Base-by-base conservation (phyloP, 2,888 invertebrate genomes). In the Cyclophora albipunctata region DNA sequence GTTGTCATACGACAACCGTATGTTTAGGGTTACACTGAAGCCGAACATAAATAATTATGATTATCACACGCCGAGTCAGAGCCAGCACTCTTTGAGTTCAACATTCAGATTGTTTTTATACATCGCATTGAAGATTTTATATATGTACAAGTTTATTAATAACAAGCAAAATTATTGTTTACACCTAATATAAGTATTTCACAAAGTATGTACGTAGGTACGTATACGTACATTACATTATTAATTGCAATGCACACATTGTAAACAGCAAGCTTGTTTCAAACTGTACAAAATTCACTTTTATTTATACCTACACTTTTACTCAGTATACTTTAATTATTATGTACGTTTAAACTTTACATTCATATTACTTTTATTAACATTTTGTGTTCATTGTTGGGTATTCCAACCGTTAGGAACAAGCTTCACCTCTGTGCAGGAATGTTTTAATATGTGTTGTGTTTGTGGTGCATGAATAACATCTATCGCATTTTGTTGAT, bases 381-480 rank as follows among this genome's bases (percentile, higher is more conserved):
- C 20, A 20, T 20, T 20, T 20, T 20, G 20, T 20, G 20, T 49
- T 47, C 48, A 56, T 54, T 50, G 34, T 45, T 42, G 33, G 50
- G 37, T 45, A 45, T 46, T 50, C 52, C 37, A 47, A 45, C 42
- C 54, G 46, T 53, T 62, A 64, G 55, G 67, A 67, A 64, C 63
- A 69, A 70, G 67, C 67, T 67, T 70, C 44, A 54, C 44, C 53
- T 54, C 49, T 53, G 47, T 53, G 51, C 47, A 57, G 52, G 56
- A 57, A 49, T 58, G 51, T 52, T 55, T 53, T 42, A 49, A 46
- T 58, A 46, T 51, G 42, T 65, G 62, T 75, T 72, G 73, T 78
- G 67, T 71, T 66, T 69, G 80, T 84, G 87, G 88, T 88, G 88
- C 88, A 88, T 86, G 88, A 88, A 88, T 88, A 88, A 88, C 88